Evolutionary conservation across 2,797 vertebrate genomes (phyloP).

Genomic region (Neosalanx taihuensis): DNA sequence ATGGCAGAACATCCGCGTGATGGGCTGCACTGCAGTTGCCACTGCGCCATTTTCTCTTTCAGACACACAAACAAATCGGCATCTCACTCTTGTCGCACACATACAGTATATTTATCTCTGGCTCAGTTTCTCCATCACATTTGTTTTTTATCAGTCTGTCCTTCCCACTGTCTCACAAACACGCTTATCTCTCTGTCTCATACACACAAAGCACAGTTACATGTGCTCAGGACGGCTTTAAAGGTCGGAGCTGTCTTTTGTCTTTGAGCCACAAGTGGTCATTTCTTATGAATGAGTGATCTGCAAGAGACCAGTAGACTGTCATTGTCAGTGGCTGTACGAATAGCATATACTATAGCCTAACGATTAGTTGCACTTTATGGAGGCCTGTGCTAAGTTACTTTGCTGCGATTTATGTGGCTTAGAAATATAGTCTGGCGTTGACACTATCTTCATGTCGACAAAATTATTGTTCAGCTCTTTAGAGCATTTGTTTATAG

Average conservation of each 20-base stretch:
- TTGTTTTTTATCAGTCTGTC: neutral
- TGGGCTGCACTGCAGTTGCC: slow-evolving; percentile 70
- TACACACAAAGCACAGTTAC: slow-evolving; percentile 20
- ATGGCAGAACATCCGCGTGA: slow-evolving; percentile 43
- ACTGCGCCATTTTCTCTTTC: slow-evolving; percentile 24
- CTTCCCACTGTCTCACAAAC: neutral
- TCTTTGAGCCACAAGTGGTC: slow-evolving; percentile 13
- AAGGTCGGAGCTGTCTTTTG: neutral
- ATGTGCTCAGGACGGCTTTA: neutral
- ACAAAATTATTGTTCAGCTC: too few species aligned
- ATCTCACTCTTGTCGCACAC: slow-evolving; percentile 24
- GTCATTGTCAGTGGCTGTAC: slow-evolving; percentile 7
- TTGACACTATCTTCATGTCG: too few species aligned
- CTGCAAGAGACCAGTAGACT: slow-evolving; percentile 21
- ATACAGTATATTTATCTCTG: neutral
- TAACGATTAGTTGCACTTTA: neutral
- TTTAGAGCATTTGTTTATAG: too few species aligned
- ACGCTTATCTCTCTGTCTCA: slow-evolving; percentile 1
- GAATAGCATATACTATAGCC: neutral
- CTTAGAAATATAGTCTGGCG: neutral
- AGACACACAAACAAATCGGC: slow-evolving; percentile 5
- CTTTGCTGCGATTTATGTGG: neutral
- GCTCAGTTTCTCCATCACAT: neutral
- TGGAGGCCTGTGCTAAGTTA: neutral
- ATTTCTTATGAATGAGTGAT: slow-evolving; percentile 44